These are phyloP conservation scores for Cyprinodon variegatus DNA, from an alignment of 2,113 vertebrate species.

Conservation along the genomic window DNA sequence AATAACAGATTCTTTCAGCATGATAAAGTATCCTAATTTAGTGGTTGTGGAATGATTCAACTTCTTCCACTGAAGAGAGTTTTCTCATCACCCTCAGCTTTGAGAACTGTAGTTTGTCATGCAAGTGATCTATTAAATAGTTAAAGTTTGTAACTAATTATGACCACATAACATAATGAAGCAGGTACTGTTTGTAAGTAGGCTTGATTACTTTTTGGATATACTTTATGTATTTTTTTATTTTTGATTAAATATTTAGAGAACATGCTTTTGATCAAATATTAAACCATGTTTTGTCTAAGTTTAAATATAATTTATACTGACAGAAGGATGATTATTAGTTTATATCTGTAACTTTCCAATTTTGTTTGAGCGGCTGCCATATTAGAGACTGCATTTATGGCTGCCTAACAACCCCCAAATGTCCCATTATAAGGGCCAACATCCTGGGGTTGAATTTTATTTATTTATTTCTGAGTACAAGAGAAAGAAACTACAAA, in stretches of 20 bases:
- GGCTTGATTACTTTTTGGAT: not conserved
- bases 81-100: no score
- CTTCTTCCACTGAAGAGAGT: no score
- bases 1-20: no score
- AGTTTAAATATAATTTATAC: not conserved
- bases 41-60: no score
- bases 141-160: not conserved
- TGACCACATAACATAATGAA: not conserved
- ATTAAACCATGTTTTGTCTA: not conserved
- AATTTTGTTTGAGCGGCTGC: no score
- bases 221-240: not conserved
- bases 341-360: not conserved
- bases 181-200: not conserved
- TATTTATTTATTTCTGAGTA: not conserved
- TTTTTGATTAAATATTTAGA: not conserved
- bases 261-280: not conserved
- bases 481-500: not conserved
- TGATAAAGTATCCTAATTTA: no score
- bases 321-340: not conserved
- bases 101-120: not conserved
- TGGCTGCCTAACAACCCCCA: not conserved
- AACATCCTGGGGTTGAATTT: not conserved
- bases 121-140: not conserved
- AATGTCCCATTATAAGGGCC: no score
- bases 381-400: not conserved